Conservation (phyloP, 2,113 vertebrate genomes). For the Tachysurus vachellii region DNA sequence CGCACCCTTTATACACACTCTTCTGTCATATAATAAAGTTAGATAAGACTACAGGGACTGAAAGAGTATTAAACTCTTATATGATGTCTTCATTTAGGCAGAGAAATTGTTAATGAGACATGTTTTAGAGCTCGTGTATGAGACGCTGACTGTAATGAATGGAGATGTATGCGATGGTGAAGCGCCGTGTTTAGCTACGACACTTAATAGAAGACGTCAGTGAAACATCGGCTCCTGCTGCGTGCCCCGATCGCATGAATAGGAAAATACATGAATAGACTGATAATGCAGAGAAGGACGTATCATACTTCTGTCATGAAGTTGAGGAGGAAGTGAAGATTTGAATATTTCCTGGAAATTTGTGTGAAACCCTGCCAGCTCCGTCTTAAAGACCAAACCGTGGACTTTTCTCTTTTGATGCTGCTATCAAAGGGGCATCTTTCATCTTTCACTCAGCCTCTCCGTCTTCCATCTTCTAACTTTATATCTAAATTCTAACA, state of each 20-base stretch:
- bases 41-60: not conserved
- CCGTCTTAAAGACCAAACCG: constrained; percentile 1
- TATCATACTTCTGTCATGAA: not conserved
- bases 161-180: constrained; percentile 7
- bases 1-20: not conserved
- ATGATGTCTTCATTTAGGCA: constrained; percentile 12
- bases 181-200: not conserved
- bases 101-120: constrained; percentile 27
- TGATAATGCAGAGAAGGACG: not conserved
- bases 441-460: constrained; percentile 37
- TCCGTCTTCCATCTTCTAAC: not conserved
- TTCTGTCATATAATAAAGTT: constrained; percentile 12
- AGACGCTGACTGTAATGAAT: constrained; percentile 21
- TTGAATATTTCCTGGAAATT: not conserved
- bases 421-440: constrained; percentile 44
- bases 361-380: not conserved
- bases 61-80: not conserved
- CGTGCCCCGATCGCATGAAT: not conserved
- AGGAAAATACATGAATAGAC: constrained; percentile 4
- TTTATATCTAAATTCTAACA: constrained; percentile 28
- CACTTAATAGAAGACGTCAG: constrained; percentile 3
- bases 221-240: constrained; percentile 9
- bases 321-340: not conserved
- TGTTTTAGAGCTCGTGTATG: not conserved
- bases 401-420: constrained; percentile 48